phyloP scores from a whole-genome alignment of 1,140 invertebrate genomes.

The Spodoptera litura region DNA sequence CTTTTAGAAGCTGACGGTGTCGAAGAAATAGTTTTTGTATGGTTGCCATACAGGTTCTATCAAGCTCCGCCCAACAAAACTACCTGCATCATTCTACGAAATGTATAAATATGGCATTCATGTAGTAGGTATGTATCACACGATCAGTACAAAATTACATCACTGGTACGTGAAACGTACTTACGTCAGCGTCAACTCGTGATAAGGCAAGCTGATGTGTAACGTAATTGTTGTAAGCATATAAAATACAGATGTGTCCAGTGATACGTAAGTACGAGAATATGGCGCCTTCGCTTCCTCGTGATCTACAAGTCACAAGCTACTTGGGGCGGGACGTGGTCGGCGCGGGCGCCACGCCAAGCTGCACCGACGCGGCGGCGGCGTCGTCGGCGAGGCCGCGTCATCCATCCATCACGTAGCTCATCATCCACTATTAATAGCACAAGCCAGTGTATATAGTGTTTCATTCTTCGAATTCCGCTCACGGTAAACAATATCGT shows the following conservation, averaged over 20 bases:
- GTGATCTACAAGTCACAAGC: slow-evolving; percentile 60
- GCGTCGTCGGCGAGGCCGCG: slow-evolving; percentile 75
- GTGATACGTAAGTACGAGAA: not conserved
- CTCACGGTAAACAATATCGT: slow-evolving; percentile 72
- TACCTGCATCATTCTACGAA: no score
- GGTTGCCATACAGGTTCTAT: no score
- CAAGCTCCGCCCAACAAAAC: no score
- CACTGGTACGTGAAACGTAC: slow-evolving; percentile 59
- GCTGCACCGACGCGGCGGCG: slow-evolving; percentile 57
- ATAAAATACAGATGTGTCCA: slow-evolving; percentile 62
- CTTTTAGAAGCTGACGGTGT: no score
- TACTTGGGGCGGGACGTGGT: slow-evolving; percentile 42
- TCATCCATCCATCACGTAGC: slow-evolving; percentile 80
- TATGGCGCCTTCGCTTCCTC: slow-evolving; percentile 66
- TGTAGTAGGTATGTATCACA: slow-evolving; percentile 48
- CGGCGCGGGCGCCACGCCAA: slow-evolving; percentile 73
- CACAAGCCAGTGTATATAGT: slow-evolving; percentile 61
- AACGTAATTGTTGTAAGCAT: slow-evolving; percentile 61
- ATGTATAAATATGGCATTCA: slow-evolving; percentile 40
- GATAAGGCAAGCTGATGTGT: slow-evolving; percentile 61
- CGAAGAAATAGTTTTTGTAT: no score
- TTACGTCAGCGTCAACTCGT: slow-evolving; percentile 74
- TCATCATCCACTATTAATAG: slow-evolving; percentile 81
- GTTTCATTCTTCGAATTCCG: slow-evolving; percentile 80
- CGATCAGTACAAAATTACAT: slow-evolving; percentile 72